These are phyloP conservation scores for Anneissia japonica DNA, from an alignment of 35 echinoderm and acorn worm species.

Conservation along the genomic window DNA sequence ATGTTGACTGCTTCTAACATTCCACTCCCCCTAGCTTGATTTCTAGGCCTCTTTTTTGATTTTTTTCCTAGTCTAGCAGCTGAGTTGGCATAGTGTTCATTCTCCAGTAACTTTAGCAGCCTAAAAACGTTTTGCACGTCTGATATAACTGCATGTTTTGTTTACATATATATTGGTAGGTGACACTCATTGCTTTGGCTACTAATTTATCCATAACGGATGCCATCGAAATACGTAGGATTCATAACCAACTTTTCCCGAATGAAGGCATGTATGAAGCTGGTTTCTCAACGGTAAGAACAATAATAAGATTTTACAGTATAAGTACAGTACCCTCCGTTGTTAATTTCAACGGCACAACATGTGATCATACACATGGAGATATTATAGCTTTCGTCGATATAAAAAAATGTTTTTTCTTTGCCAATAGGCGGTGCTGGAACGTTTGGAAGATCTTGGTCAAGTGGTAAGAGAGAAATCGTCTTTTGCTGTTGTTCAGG, in stretches of 20 bases:
- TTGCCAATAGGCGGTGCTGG: neutral
- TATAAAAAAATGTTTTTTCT: neutral
- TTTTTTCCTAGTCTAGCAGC: no score
- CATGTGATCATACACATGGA: neutral
- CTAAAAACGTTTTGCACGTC: no score
- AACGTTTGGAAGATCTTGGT: neutral
- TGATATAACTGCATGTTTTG: neutral
- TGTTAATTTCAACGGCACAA: neutral
- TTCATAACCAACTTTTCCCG: neutral
- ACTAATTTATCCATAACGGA: neutral
- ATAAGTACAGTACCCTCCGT: neutral
- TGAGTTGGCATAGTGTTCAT: no score
- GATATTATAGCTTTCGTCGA: neutral
- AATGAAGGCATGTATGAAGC: neutral
- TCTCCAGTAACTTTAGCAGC: no score
- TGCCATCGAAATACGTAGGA: neutral
- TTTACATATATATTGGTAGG: neutral
- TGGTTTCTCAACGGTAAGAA: neutral
- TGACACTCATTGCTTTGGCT: neutral
- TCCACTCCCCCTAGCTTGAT: no score
- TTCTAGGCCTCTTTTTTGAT: no score
- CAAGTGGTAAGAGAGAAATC: neutral
- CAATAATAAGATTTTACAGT: neutral
- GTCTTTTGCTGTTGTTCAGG: neutral
- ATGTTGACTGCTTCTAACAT: no score